These are phyloP conservation scores for Cliona cf. orientalis DNA, from an alignment of 37 sponge, comb jelly and placozoan species.

Conservation along the genomic window DNA sequence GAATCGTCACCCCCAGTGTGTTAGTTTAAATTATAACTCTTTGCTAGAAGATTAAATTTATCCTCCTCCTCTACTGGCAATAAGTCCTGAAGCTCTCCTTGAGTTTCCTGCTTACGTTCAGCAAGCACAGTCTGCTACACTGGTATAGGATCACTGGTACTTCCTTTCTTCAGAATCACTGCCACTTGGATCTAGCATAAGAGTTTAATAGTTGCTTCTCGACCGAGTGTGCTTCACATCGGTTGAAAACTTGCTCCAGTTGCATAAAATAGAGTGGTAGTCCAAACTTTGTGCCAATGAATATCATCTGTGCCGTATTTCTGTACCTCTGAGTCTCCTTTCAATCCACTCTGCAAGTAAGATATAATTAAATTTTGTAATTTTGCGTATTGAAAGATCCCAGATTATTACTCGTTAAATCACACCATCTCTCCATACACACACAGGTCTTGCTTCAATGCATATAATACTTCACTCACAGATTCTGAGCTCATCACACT, in stretches of 20 bases:
- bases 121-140: too few relatives aligned
- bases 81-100: too few relatives aligned
- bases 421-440: slow-evolving; percentile 63
- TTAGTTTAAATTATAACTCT: neutral
- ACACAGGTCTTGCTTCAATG: slow-evolving; percentile 49
- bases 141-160: neutral
- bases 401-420: too few relatives aligned
- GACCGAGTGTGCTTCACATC: neutral
- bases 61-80: too few relatives aligned
- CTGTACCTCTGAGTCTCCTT: slow-evolving; percentile 36
- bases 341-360: slow-evolving; percentile 14
- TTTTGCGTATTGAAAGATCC: slow-evolving; percentile 62
- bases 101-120: too few relatives aligned
- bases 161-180: neutral
- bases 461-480: too few relatives aligned
- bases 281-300: slow-evolving; percentile 28
- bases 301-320: slow-evolving; percentile 21
- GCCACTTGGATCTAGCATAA: neutral
- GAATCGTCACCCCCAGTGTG: neutral
- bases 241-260: slow-evolving; percentile 53
- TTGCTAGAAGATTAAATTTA: too few relatives aligned
- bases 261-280: slow-evolving; percentile 51
- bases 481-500: slow-evolving; percentile 66
- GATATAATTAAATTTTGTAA: slow-evolving; percentile 53
- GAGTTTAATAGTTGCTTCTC: neutral